phyloP scores from a whole-genome alignment of 2,113 vertebrate species.

The Ochotona princeps region DNA sequence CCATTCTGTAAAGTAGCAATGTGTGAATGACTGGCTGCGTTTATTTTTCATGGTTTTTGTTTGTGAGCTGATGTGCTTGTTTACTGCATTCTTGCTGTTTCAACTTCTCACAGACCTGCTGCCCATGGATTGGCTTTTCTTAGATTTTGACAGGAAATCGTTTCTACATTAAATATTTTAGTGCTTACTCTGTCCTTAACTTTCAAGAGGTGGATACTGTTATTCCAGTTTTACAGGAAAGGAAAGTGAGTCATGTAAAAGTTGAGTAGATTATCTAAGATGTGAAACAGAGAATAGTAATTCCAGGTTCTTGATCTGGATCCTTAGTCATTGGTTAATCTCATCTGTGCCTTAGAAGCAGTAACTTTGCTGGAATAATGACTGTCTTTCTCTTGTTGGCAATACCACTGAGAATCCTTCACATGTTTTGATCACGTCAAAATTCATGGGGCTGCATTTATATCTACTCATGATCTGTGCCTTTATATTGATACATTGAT shows the following conservation, averaged over 20 bases:
- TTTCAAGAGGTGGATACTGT: not conserved
- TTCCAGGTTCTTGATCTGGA: not conserved
- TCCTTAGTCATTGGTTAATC: not conserved
- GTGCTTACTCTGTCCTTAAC: conserved; percentile 31
- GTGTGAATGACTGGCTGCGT: not conserved
- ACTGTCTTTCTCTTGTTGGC: not conserved
- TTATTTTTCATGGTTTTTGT: conserved; percentile 17
- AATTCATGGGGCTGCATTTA: not conserved
- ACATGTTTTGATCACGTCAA: not conserved
- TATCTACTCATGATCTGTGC: not conserved
- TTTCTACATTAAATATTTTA: not conserved
- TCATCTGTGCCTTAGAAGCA: not conserved
- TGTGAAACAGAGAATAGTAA: not conserved
- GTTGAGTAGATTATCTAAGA: not conserved
- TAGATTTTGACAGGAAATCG: not conserved
- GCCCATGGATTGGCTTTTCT: not conserved
- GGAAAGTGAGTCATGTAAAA: not conserved
- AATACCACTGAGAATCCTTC: not conserved
- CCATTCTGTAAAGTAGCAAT: not conserved
- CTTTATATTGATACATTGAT: not conserved
- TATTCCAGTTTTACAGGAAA: not conserved
- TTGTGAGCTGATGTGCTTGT: not conserved
- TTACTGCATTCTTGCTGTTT: not conserved
- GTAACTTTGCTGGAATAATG: not conserved
- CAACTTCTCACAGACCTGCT: not conserved